Evolutionary conservation across 2,797 vertebrate genomes (phyloP), one percentile per base, ranked within the genome.

Genomic region (Psittacula derbiana): DNA sequence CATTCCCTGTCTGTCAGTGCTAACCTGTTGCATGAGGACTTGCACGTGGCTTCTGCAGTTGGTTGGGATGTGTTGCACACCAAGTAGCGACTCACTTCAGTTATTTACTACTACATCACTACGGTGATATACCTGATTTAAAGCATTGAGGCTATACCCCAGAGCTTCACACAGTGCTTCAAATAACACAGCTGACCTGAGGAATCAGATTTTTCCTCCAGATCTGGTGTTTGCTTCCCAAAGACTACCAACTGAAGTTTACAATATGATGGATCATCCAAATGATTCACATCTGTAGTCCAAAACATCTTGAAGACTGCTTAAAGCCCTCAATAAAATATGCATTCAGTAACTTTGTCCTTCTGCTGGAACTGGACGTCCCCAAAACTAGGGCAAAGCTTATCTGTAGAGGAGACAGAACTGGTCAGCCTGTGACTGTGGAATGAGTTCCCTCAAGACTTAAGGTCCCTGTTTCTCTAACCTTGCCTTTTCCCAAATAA

Each of bases 401-500:
- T 80, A 49, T 28, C 69, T 67, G 44, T 25, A 44, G 41, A 83
- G 19, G 36, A 94, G 84, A 50, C 38, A 72, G 33, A 90, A 67
- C 23, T 69, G 36, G 50, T 75, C 76, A 75, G 61, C 24, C 66
- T 84, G 50, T 0, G 0, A 62, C 43, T 50, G 23, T 52, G 79
- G 74, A 92, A 86, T 66, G 62, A 90, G 24, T 1, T 90, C 70
- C 71, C 71, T 76, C 60, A 52, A 36, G 78, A 70, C 36, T 55
- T 64, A 60, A 64, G 40, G 46, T 80, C 52, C 40, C 11, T 75
- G 53, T 94, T 95, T 92, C 53, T 88, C 62, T 88, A 93, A 86
- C 43, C 46, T 88, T 90, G 40, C 20, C 12, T 73, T 76, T 28
- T 93, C 50, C 64, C 84, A 95, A 90, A 86, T 62, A 92, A 95